Evolutionary conservation across 64 coral and sea anemone species (phyloP).

Genomic region (Montipora cactus): DNA sequence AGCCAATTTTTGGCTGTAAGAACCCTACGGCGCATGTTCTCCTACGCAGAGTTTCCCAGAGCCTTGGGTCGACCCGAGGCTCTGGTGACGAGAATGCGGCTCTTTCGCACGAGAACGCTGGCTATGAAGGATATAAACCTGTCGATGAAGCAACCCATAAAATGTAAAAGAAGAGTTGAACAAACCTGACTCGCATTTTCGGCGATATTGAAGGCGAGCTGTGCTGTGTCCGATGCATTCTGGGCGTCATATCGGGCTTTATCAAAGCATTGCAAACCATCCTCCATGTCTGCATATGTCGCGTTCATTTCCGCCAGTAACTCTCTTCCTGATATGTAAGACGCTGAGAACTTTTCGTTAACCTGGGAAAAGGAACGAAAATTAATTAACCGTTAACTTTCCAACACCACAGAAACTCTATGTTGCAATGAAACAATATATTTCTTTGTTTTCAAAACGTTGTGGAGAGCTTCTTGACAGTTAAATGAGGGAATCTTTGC

Average conservation of each 20-base stretch:
- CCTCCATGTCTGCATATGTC: conserved; percentile 65
- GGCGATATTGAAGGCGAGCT: conserved; percentile 73
- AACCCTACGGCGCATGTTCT: no score
- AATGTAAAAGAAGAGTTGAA: neutral
- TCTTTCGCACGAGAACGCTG: no score
- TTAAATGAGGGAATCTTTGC: no score
- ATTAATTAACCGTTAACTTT: neutral
- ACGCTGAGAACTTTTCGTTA: conserved; percentile 57
- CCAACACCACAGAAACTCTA: neutral
- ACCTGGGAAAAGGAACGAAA: conserved; percentile 63
- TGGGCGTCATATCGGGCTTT: conserved; percentile 63
- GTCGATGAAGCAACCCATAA: neutral
- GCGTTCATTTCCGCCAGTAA: conserved; percentile 73
- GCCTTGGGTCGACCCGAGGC: no score
- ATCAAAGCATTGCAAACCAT: conserved; percentile 79
- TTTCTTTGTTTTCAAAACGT: no score
- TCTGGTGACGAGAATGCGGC: no score
- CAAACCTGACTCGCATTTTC: conserved; percentile 70
- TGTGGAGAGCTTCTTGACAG: no score
- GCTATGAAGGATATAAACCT: neutral
- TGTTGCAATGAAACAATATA: no score
- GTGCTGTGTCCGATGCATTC: conserved; percentile 71
- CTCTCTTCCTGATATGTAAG: conserved; percentile 55
- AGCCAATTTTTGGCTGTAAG: no score
- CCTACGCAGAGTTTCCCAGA: no score